A percentile compares a stretch with the other conserved stretches of the same genome.
Evolutionary conservation across 2,888 invertebrate genomes (phyloP).

Genomic region (Stomorhina lunata): DNA sequence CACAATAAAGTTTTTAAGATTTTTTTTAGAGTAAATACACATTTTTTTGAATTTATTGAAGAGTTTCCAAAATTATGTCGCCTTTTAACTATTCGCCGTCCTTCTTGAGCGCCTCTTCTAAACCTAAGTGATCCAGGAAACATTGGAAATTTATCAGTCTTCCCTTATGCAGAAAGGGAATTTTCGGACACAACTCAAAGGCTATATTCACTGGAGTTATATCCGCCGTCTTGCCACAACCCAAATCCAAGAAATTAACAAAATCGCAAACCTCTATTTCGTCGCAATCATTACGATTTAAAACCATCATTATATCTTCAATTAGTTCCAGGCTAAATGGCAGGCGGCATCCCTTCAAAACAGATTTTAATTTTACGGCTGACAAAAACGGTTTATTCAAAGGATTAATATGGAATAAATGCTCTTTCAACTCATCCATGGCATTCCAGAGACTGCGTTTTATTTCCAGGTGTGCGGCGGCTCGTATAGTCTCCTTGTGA

Average conservation of each 20-base stretch:
- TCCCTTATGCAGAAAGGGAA: conserved; percentile 77
- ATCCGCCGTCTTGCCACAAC: conserved; percentile 78
- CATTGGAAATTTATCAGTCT: conserved; percentile 77
- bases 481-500: conserved; percentile 81
- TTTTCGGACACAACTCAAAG: conserved; percentile 78
- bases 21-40: conserved; percentile 39
- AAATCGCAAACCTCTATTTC: conserved; percentile 86
- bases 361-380: conserved; percentile 83
- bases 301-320: conserved; percentile 83
- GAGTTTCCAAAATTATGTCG: neutral
- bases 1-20: conserved; percentile 60
- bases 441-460: conserved; percentile 88
- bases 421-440: conserved; percentile 83
- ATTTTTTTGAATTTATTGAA: conserved; percentile 67
- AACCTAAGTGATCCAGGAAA: conserved; percentile 75
- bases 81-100: conserved; percentile 44
- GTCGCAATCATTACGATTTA: conserved; percentile 84
- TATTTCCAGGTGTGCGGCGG: conserved; percentile 86
- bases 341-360: conserved; percentile 85
- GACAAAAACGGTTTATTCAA: conserved; percentile 82
- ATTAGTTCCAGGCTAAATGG: conserved; percentile 86
- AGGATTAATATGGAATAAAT: conserved; percentile 82
- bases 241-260: conserved; percentile 86
- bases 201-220: conserved; percentile 78
- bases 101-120: conserved; percentile 75